These are phyloP conservation scores for Betta splendens DNA, from an alignment of 2,797 vertebrate species.

Conservation along the genomic window DNA sequence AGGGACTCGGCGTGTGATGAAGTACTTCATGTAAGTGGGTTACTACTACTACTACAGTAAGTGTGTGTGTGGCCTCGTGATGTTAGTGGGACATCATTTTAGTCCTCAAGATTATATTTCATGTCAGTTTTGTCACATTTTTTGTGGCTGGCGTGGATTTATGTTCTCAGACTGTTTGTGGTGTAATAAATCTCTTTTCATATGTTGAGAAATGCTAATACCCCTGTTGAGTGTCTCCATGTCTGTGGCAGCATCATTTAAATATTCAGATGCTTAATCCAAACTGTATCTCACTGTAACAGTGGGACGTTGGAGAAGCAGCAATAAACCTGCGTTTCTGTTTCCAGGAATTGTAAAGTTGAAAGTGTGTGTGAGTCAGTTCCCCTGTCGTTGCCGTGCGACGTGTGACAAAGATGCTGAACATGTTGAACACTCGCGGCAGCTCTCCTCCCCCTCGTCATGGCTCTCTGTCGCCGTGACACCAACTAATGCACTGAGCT, in stretches of 20 bases:
- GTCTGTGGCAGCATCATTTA: not conserved
- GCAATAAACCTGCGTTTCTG: too few relatives aligned
- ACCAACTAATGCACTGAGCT: not conserved
- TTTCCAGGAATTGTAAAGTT: too few relatives aligned
- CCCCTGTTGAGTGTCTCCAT: too few relatives aligned
- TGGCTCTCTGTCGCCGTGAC: conserved; percentile 3
- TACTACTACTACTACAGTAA: not conserved
- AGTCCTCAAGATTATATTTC: conserved; percentile 1
- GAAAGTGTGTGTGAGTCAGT: not conserved
- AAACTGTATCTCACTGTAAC: not conserved
- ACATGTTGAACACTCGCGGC: not conserved
- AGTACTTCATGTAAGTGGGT: not conserved
- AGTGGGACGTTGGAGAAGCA: too few relatives aligned
- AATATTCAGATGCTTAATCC: too few relatives aligned
- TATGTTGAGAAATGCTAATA: conserved; percentile 12
- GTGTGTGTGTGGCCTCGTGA: conserved; percentile 1
- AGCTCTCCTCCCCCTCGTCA: conserved; percentile 14
- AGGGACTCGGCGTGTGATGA: not conserved
- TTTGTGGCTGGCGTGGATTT: conserved; percentile 10
- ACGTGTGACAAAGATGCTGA: conserved; percentile 6
- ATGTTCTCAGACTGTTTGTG: conserved; percentile 8
- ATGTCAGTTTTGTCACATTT: conserved; percentile 9
- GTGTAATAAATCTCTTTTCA: conserved; percentile 14
- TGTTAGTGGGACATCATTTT: not conserved
- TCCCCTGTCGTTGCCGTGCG: conserved; percentile 1